These are phyloP conservation scores for Hippasteria phrygiana DNA, from an alignment of 53 echinoderm and acorn worm genomes.

Conservation along the genomic window DNA sequence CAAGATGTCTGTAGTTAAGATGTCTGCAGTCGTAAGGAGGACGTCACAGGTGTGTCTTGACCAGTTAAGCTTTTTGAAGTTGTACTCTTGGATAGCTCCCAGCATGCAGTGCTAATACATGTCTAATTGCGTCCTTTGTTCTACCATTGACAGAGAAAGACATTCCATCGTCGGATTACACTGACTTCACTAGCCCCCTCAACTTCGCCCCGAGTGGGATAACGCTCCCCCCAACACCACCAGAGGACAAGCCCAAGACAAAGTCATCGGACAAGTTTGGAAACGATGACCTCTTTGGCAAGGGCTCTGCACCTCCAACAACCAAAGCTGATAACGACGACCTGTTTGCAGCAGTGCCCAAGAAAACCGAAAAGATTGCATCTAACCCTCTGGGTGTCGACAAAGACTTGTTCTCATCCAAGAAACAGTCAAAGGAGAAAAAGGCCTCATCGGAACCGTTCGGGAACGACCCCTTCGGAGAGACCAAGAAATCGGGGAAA, in stretches of 20 bases:
- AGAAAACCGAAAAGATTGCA: constrained; percentile 17
- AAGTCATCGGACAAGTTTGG: constrained; percentile 74
- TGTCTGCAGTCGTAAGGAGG: too few relatives aligned
- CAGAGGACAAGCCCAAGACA: constrained; percentile 29
- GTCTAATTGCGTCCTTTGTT: not conserved
- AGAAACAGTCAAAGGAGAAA: constrained; percentile 8
- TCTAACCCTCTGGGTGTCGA: constrained; percentile 36
- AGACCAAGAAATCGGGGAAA: constrained; percentile 27
- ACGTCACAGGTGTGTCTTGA: too few relatives aligned
- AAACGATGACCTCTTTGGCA: constrained; percentile 71
- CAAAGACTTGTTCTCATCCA: constrained; percentile 51
- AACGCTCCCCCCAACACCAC: not conserved
- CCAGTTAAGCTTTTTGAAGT: too few relatives aligned
- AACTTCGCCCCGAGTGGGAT: not conserved
- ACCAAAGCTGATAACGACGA: not conserved
- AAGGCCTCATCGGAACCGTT: not conserved
- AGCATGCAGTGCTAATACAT: not conserved
- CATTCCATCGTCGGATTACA: not conserved
- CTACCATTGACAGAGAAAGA: constrained; percentile 10
- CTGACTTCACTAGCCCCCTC: constrained; percentile 14
- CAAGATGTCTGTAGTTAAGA: too few relatives aligned
- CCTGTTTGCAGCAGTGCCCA: constrained; percentile 38
- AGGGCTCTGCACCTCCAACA: not conserved
- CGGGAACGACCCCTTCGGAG: constrained; percentile 15
- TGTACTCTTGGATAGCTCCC: too few relatives aligned